Conservation (phyloP, 2,797 vertebrate genomes). For the Hydrophis major region DNA sequence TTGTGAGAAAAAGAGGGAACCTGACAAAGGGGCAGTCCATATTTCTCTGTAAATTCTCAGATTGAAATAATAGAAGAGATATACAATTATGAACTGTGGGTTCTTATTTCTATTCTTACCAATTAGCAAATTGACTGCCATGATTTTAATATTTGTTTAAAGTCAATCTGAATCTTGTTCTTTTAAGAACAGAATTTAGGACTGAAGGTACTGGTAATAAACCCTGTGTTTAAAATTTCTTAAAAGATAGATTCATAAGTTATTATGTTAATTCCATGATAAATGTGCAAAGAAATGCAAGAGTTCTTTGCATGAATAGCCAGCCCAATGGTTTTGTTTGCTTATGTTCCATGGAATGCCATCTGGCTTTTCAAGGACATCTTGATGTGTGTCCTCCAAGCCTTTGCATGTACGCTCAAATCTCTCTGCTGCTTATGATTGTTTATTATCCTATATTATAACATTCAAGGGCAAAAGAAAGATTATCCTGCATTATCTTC, state of each 20-base stretch:
- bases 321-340: neutral
- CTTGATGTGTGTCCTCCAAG: neutral
- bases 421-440: neutral
- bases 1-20: neutral
- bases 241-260: neutral
- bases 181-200: neutral
- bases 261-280: neutral
- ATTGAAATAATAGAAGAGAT: neutral
- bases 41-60: neutral
- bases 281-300: neutral
- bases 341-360: neutral
- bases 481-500: neutral
- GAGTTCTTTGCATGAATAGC: neutral
- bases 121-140: neutral
- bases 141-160: neutral
- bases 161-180: neutral
- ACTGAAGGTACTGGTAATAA: neutral
- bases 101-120: neutral
- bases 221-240: neutral
- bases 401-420: neutral
- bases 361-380: neutral
- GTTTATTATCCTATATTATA: neutral
- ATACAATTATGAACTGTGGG: neutral
- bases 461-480: neutral
- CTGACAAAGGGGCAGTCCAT: neutral